Base-by-base conservation (phyloP, 2,113 vertebrate species). In the Tetrax tetrax region DNA sequence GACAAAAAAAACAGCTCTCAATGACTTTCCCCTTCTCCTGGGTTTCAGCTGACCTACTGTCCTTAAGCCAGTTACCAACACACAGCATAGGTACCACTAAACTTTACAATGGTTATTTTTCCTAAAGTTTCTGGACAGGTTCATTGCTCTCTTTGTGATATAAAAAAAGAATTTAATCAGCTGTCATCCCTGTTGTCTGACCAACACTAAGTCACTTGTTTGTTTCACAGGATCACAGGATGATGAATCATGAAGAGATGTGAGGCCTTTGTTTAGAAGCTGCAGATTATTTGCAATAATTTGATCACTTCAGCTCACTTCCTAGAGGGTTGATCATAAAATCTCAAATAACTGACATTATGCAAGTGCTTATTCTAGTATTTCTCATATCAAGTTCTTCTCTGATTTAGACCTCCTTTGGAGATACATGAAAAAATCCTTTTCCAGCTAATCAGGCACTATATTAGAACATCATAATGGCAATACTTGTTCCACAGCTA, bases 251-350 rank as follows among this genome's bases (percentile, higher is more conserved):
- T 31, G 43, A 91, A 31, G 90, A 83, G 47, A 79, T 57, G 50
- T 0, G 19, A 87, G 35, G 38, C 33, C 57, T 76, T 27, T 64
- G 29, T 71, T 94, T 65, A 94, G 84, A 82, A 91, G 29, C 51
- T 91, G 50, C 45, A 91, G 82, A 87, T 93, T 94, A 91, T 95
- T 95, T 77, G 41, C 41, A 90, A 65, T 76, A 85, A 85, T 82
- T 59, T 69, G 48, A 72, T 83, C 35, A 68, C 38, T 83, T 84
- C 51, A 76, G 18, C 38, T 94, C 28, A 50, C 27, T 87, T 89
- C 54, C 66, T 65, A 72, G 15, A 64, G 4, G 17, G 24, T 3
- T 41, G 65, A 83, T 83, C 68, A 70, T 25, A 75, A 84, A 84
- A 75, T 48, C 33, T 23, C 51, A 48, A 43, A 79, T 38, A 21